Evolutionary conservation across 2,888 invertebrate species (phyloP).

Genomic region (Nomada hirtipes): DNA sequence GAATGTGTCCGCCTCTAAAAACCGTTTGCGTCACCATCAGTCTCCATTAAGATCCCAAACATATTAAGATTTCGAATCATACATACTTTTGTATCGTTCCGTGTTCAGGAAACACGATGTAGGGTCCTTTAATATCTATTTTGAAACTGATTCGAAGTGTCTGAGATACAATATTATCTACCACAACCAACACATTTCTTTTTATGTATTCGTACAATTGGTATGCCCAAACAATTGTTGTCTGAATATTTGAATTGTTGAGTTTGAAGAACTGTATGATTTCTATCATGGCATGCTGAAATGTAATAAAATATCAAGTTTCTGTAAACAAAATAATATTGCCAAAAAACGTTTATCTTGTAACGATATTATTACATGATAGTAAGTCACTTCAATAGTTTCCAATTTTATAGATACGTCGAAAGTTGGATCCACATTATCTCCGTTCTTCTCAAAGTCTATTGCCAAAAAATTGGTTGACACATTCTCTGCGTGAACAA

Average conservation of each 20-base stretch:
- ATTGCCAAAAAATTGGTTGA: slow-evolving; percentile 90
- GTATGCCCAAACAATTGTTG: slow-evolving; percentile 80
- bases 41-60: slow-evolving; percentile 6
- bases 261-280: slow-evolving; percentile 89
- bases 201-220: slow-evolving; percentile 75
- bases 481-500: slow-evolving; percentile 85
- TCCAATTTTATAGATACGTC: slow-evolving; percentile 89
- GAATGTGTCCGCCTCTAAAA: slow-evolving; percentile 88
- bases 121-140: slow-evolving; percentile 91
- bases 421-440: slow-evolving; percentile 88
- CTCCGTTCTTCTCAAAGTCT: slow-evolving; percentile 90
- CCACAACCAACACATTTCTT: slow-evolving; percentile 82
- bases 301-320: slow-evolving; percentile 54
- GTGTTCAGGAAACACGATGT: slow-evolving; percentile 90
- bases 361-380: slow-evolving; percentile 86
- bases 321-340: not conserved
- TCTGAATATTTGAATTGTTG: slow-evolving; percentile 85
- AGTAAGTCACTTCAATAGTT: slow-evolving; percentile 91
- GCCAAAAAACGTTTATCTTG: not conserved
- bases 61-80: slow-evolving; percentile 10
- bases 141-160: slow-evolving; percentile 89
- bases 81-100: slow-evolving; percentile 89
- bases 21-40: slow-evolving; percentile 21
- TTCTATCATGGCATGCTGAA: slow-evolving; percentile 90
- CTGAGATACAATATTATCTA: slow-evolving; percentile 86